Evolutionary conservation across 2,888 invertebrate genomes (phyloP), one percentile per base, ranked within the genome.

Genomic region (Cheilosia impressa): DNA sequence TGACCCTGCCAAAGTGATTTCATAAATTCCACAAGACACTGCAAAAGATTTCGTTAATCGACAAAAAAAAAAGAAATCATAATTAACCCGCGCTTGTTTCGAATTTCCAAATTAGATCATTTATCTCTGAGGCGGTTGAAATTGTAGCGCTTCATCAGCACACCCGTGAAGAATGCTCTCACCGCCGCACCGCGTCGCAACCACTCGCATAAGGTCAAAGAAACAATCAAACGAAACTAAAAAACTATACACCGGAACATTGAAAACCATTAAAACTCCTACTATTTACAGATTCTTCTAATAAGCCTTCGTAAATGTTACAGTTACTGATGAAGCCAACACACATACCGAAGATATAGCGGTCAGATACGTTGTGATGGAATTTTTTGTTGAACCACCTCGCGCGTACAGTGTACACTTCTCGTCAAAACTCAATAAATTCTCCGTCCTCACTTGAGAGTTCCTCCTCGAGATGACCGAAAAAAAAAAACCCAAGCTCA

Each of bases 41-140:
- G 41, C 24, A 22, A 34, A n/a, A n/a, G 24, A 24, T 17, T 60
- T 43, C 34, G 47, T 68, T 62, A 68, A 68, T 68, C 52, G 68
- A 41, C 68, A 53, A 41, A 38, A 31, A 62, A 27, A 38, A 38
- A 38, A 38, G 13, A 38, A 38, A 38, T 13, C 13, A 4, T 38
- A 69, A 57, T 65, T 52, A 63, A 71, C 57, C 38, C 52, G 22
- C 58, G 52, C 24, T 52, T n/a, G 60, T 43, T 45, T 62, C 15
- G 4, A 27, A n/a, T 55, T 68, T 68, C 57, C 10, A 71, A 78
- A 78, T 57, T 71, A 19, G 62, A 63, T 78, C 78, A 63, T 75
- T 45, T 65, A 58, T 72, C 38, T 65, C 47, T n/a, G 34, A 15
- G n/a, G 45, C 55, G 43, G 24, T 45, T 52, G 52, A 43, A 50